Evolutionary conservation across 2,888 invertebrate species (phyloP), one percentile per base, ranked within the genome.

Genomic region (Andrena camellia): DNA sequence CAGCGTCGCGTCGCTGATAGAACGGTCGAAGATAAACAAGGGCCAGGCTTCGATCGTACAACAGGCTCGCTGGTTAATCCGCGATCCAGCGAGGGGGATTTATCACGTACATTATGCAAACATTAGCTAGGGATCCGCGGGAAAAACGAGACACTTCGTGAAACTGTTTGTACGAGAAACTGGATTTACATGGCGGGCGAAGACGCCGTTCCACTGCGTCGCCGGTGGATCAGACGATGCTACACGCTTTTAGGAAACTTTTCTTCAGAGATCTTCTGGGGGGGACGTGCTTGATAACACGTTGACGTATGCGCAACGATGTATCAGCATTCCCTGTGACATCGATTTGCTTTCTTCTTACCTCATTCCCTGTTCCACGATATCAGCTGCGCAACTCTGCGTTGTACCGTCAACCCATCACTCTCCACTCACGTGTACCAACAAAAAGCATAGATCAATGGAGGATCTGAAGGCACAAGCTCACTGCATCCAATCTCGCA

Each of bases 31-130:
- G 80, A 80, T 83, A 86, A 88, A 85, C 88, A 85, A 82, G 76
- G 78, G 26, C 52, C 60, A 72, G 35, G 78, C 35, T 50, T 63
- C 42, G 74, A 59, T 67, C 67, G 62, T 77, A 81, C 86, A 86
- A 89, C 85, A 82, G 86, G 86, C 59, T 67, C 84, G 87, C 86
- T 90, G 86, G 88, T 91, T 91, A 89, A 91, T 90, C 89, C 87
- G 70, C 80, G 80, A 88, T 87, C 81, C 74, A 73, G 73, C 62
- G 59, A 67, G 31, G 71, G n/a, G 83, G 81, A 84, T 86, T 85
- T 86, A 73, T 80, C 87, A 75, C 75, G 84, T 70, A 82, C 81
- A 86, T 90, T 88, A 81, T 75, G 81, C 79, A 83, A 88, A 84
- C 88, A 70, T 78, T 69, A 63, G 68, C 68, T 35, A 5, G 33